Evolutionary conservation across 2,797 vertebrate genomes (phyloP).

Genomic region (Euphonia xanthogaster): DNA sequence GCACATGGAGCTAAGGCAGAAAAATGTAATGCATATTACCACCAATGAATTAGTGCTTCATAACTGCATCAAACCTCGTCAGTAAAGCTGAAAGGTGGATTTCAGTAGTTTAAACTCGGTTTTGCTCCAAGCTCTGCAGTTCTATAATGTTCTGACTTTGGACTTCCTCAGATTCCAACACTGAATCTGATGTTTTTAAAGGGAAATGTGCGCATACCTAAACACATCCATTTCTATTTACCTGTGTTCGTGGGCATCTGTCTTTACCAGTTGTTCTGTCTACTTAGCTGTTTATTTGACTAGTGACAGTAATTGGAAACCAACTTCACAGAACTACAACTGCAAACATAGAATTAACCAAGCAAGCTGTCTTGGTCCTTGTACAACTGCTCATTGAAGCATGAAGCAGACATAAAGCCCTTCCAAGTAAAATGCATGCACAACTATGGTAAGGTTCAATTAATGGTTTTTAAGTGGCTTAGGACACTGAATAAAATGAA

Average conservation of each 20-base stretch:
- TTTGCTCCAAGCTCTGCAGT: not conserved
- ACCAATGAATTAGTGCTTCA: not conserved
- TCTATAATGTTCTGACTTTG: not conserved
- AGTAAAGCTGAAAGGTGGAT: not conserved
- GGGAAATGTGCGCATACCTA: not conserved
- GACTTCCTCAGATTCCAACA: not conserved
- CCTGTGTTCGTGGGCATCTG: not conserved
- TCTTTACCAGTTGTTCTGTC: not conserved
- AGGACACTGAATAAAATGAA: not conserved
- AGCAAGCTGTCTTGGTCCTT: not conserved
- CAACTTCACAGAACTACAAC: not conserved
- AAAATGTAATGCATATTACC: not conserved
- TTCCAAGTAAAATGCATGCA: not conserved
- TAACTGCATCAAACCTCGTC: not conserved
- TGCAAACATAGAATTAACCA: not conserved
- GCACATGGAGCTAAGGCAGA: not conserved
- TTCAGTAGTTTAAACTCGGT: not conserved
- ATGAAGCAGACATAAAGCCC: not conserved
- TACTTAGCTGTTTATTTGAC: not conserved
- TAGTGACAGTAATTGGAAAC: not conserved
- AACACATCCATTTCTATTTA: not conserved
- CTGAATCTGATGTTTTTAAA: not conserved
- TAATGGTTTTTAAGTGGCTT: not conserved
- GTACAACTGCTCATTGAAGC: not conserved
- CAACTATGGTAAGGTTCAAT: not conserved